Evolutionary conservation across 2,797 vertebrate species (phyloP), one percentile per base, ranked within the genome.

Genomic region (Sebastes elongatus): DNA sequence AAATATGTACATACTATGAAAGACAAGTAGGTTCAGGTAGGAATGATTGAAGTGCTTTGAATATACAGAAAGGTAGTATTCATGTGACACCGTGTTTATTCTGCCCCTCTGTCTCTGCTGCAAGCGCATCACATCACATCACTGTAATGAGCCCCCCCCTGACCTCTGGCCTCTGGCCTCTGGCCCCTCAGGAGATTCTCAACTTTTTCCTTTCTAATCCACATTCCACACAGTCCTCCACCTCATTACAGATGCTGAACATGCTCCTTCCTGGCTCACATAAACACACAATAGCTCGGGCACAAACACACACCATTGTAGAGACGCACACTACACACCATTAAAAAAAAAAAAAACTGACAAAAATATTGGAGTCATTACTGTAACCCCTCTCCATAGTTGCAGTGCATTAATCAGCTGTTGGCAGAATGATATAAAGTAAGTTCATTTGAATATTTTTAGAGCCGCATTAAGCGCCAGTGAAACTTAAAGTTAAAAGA

Each of bases 151-250:
- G 67, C 42, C n/a, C 23, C 4, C 38, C 42, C 14, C 1, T 1
- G 14, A 6, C 38, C 30, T 3, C 77, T 82, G 25, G 70, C 71
- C 66, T 76, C 57, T 76, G 63, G 49, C 78, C 81, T 85, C 66
- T 86, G 79, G 68, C 78, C 73, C 88, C 88, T 73, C 71, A 68
- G 65, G 67, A 84, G 53, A 81, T 59, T 77, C 25, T 68, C 74
- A 77, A 49, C 81, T 74, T 38, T 60, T 81, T 65, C 28, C 23
- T 72, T 28, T 72, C 67, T 68, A 66, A 83, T 87, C 61, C 71
- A 70, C 63, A 85, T 83, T 87, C 81, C 10, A 63, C 70, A 69
- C 67, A 74, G 52, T 64, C 69, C 10, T 61, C 65, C 46, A 55
- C 20, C 42, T 80, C 33, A 82, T 87, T 84, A 55, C 33, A 78